phyloP scores from a whole-genome alignment of 2,797 vertebrate genomes.

The Vultur gryphus region DNA sequence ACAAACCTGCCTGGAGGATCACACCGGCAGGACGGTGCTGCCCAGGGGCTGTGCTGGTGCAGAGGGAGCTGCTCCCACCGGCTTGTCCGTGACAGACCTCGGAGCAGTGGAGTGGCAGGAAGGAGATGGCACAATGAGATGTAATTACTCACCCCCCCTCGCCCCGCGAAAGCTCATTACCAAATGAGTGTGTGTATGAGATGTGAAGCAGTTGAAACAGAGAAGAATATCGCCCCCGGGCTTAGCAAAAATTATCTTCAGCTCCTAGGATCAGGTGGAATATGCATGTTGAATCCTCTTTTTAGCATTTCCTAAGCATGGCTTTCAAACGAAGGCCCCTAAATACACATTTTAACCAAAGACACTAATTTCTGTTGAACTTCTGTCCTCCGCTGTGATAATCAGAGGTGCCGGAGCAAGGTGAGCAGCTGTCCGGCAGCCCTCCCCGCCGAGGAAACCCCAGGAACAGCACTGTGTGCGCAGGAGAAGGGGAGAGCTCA shows the following conservation, averaged over 20 bases:
- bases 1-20: not conserved
- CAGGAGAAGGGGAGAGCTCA: not conserved
- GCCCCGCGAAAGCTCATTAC: not conserved
- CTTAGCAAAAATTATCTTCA: not conserved
- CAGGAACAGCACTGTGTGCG: not conserved
- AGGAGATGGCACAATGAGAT: not conserved
- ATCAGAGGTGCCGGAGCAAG: not conserved
- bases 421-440: not conserved
- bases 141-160: not conserved
- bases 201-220: not conserved
- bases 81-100: not conserved
- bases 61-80: not conserved
- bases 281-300: not conserved
- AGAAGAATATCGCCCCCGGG: not conserved
- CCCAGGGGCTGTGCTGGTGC: not conserved
- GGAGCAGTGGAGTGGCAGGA: not conserved
- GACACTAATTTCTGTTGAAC: not conserved
- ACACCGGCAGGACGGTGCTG: not conserved
- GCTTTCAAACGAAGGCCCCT: not conserved
- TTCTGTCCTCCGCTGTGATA: not conserved
- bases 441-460: not conserved
- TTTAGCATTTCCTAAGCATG: not conserved
- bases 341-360: conserved; percentile 1
- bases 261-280: not conserved
- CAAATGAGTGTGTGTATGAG: not conserved